Evolutionary conservation across 2,888 invertebrate species (phyloP).

Genomic region (Phaonia tiefii): DNA sequence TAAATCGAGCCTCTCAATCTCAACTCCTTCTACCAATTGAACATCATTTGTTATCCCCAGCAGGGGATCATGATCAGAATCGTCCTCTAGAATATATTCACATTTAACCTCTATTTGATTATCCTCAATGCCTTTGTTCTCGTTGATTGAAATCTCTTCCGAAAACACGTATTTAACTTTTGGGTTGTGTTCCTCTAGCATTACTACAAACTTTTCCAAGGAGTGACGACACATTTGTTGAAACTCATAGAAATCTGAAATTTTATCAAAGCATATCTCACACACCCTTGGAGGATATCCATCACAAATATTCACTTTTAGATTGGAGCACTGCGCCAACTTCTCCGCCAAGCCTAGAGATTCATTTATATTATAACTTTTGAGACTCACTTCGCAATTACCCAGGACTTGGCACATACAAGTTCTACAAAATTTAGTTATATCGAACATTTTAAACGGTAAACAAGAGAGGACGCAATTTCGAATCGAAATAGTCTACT

Average conservation of each 20-base stretch:
- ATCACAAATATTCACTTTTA: neutral
- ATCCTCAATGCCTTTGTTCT: neutral
- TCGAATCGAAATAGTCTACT: too few species aligned
- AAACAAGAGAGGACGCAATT: too few species aligned
- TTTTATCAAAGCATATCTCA: neutral
- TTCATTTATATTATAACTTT: neutral
- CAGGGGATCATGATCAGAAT: too few species aligned
- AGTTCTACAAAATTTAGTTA: neutral
- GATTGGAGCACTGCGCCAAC: neutral
- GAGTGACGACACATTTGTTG: neutral
- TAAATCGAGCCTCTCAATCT: too few species aligned
- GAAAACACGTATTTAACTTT: too few species aligned
- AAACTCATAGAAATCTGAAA: constrained; percentile 15
- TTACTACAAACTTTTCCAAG: neutral
- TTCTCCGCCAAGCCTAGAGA: neutral
- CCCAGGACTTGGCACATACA: neutral
- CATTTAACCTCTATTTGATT: neutral
- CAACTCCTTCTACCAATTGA: too few species aligned
- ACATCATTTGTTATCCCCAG: too few species aligned
- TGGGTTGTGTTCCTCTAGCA: neutral
- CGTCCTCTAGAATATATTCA: neutral
- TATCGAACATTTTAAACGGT: neutral
- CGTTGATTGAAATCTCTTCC: too few species aligned
- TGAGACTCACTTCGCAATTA: too few species aligned
- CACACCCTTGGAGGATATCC: neutral